These are phyloP conservation scores for Autographa gamma DNA, from an alignment of 2,888 invertebrate species.

Conservation along the genomic window DNA sequence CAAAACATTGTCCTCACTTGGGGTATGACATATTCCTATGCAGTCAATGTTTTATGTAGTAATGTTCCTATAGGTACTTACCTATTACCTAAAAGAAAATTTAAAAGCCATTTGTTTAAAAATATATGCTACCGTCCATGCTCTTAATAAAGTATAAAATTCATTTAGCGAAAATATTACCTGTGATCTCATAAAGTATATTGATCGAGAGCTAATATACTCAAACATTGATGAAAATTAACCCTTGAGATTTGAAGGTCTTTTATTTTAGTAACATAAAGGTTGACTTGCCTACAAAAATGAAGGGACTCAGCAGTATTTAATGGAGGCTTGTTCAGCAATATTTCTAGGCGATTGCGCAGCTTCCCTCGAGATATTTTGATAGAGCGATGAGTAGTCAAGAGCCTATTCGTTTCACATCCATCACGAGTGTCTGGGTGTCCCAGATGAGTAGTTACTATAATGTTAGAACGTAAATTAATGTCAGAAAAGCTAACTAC, in stretches of 20 bases:
- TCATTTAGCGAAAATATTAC: no score
- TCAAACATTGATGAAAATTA: background rate
- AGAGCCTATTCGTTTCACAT: conserved; percentile 68
- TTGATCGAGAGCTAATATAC: no score
- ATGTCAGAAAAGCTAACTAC: conserved; percentile 33
- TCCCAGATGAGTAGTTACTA: conserved; percentile 57
- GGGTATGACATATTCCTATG: no score
- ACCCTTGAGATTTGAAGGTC: background rate
- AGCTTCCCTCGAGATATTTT: conserved; percentile 63
- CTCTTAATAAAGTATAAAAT: no score
- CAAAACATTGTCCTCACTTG: background rate
- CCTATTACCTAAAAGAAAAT: no score
- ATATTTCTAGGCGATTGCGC: conserved; percentile 55
- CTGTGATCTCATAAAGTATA: no score
- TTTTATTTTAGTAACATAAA: conserved; percentile 7
- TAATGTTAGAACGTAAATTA: conserved; percentile 54
- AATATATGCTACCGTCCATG: no score
- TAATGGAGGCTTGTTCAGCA: conserved; percentile 41
- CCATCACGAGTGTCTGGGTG: conserved; percentile 63
- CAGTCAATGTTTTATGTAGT: no score
- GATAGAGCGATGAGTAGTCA: conserved; percentile 66
- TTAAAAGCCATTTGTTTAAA: no score
- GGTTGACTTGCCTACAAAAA: conserved; percentile 30
- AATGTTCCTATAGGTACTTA: no score
- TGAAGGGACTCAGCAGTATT: conserved; percentile 32